Evolutionary conservation across 2,797 vertebrate species (phyloP), one percentile per base, ranked within the genome.

Genomic region (Danio tinwini): DNA sequence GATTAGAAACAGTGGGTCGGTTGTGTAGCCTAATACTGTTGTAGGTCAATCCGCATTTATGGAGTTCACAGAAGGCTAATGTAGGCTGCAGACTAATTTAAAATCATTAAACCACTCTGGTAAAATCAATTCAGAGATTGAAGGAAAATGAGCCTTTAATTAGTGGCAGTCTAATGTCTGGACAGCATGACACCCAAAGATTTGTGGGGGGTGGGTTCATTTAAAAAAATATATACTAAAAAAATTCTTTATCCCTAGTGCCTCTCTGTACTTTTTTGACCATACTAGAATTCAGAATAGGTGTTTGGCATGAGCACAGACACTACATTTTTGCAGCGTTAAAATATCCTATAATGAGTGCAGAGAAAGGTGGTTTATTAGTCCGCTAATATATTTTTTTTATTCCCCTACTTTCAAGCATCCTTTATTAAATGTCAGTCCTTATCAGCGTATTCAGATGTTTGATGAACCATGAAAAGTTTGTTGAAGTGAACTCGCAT

Each of bases 41-140:
- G 69, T 73, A 73, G 77, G 77, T 72, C 77, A 80, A 73, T 80
- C 77, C 42, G 59, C 69, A 56, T 80, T 80, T 73, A 58, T 58
- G 50, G 69, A 80, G 77, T 80, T 80, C 69, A 80, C 59, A 2
- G 16, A 64, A 73, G 77, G 69, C 50, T 80, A 80, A 73, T 80
- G 77, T 72, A 72, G 77, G 59, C 77, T 19, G 39, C 50, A 49
- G 77, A 80, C 77, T 73, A 47, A 80, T 72, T 64, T 64, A 73
- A 73, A 80, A 80, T 80, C 77, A 29, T 80, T 80, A 80, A 78
- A 80, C 16, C 69, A 58, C 77, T 80, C 69, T 80, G 40, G 40
- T 64, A 55, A 73, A 80, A 80, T 80, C 77, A 80, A 80, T 80
- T 45, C 16, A 80, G 58, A 64, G 69, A 47, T 14, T 19, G 59